phyloP scores from a whole-genome alignment of 53 echinoderm and acorn worm genomes.

The Actinopyga echinites region DNA sequence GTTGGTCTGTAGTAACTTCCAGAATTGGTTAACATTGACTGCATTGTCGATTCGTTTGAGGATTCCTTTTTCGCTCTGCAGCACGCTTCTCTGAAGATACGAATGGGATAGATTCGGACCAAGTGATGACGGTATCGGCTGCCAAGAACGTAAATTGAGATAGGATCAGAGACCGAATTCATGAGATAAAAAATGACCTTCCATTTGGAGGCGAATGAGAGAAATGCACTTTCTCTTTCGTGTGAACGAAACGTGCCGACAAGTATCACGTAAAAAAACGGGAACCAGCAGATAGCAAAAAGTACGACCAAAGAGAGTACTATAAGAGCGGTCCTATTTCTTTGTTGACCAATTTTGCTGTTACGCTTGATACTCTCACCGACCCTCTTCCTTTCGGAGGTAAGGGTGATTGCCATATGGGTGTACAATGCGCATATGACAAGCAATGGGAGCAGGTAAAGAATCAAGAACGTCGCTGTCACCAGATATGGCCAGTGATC shows the following conservation, averaged over 20 bases:
- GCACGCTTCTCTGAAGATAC: neutral
- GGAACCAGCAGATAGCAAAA: constrained; percentile 9
- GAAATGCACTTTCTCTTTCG: no score
- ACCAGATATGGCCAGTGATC: neutral
- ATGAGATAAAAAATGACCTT: neutral
- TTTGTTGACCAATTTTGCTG: neutral
- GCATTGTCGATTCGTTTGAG: neutral
- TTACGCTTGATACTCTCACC: constrained; percentile 2
- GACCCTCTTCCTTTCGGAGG: neutral
- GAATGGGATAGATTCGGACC: neutral
- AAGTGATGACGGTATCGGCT: constrained; percentile 3
- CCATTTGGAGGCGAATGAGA: neutral
- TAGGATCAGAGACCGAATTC: neutral
- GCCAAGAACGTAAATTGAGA: constrained; percentile 11
- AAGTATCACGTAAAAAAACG: neutral
- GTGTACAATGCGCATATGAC: neutral
- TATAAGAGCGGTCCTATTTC: constrained; percentile 1
- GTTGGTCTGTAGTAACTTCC: neutral
- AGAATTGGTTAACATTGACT: neutral
- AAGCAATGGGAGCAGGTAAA: neutral
- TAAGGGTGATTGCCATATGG: neutral
- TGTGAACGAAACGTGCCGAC: no score
- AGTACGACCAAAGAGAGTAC: neutral
- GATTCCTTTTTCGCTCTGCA: neutral
- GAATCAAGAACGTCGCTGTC: neutral